Conservation (phyloP, 2,888 invertebrate species). For the Micoletzkya japonica region DNA sequence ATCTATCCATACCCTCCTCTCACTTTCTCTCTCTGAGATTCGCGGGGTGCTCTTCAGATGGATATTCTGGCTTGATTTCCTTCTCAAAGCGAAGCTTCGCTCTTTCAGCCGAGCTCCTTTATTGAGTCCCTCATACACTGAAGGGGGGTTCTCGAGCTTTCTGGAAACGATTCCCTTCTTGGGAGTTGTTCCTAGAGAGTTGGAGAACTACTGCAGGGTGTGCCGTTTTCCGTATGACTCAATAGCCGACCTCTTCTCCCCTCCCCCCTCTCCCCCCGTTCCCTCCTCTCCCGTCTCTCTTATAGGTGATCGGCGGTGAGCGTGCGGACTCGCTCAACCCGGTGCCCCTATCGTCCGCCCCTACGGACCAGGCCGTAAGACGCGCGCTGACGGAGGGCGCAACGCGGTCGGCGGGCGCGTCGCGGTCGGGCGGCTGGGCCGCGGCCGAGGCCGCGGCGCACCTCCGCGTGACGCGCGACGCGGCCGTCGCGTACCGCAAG, state of each 20-base stretch:
- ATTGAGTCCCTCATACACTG: no score
- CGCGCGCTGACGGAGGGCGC: constrained; percentile 25
- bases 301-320: constrained; percentile 98
- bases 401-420: not conserved
- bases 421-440: constrained; percentile 3
- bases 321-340: constrained; percentile 99
- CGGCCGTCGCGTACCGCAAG: constrained; percentile 18
- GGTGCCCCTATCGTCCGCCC: constrained; percentile 99
- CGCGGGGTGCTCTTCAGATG: constrained; percentile 6
- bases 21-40: constrained; percentile 5
- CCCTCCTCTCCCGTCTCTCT: constrained; percentile 31
- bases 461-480: constrained; percentile 1
- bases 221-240: no score
- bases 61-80: not conserved
- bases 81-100: not conserved
- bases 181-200: no score
- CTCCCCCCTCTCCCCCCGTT: not conserved
- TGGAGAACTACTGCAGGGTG: no score
- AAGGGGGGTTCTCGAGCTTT: no score
- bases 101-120: not conserved
- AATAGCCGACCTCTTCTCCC: constrained; percentile 1
- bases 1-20: constrained; percentile 6
- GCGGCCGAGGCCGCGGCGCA: constrained; percentile 12
- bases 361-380: constrained; percentile 99
- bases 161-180: no score